Conservation (phyloP, 1,140 invertebrate genomes). For the Amyelois transitella region DNA sequence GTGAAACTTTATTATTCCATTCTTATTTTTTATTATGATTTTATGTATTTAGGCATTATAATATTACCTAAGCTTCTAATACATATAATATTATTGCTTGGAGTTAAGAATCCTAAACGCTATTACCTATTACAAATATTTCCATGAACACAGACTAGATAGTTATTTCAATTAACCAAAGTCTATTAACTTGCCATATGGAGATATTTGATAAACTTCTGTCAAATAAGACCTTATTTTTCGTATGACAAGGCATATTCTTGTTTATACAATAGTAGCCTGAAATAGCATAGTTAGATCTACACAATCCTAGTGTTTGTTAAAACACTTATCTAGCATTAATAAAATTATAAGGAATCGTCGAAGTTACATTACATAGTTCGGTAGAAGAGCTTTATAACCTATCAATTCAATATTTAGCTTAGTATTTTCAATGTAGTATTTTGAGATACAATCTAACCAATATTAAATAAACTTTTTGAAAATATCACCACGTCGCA, state of each 20-base stretch:
- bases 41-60: too few relatives aligned
- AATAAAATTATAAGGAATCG: neutral
- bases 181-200: too few relatives aligned
- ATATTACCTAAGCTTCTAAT: neutral
- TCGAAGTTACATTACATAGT: neutral
- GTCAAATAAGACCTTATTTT: neutral
- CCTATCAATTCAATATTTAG: neutral
- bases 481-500: constrained; percentile 25
- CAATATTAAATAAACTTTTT: neutral
- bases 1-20: too few relatives aligned
- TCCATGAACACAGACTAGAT: neutral
- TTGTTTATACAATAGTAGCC: neutral
- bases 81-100: neutral
- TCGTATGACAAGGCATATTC: neutral
- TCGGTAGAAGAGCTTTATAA: neutral
- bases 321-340: neutral
- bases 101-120: neutral
- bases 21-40: too few relatives aligned
- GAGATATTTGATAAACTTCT: too few relatives aligned
- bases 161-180: neutral
- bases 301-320: neutral
- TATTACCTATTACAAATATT: neutral
- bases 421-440: neutral
- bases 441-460: neutral
- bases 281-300: neutral